Percentiles rank a stretch among this genome's conserved stretches.
phyloP scores from a whole-genome alignment of 2,797 vertebrate species.

The Urophycis tenuis region DNA sequence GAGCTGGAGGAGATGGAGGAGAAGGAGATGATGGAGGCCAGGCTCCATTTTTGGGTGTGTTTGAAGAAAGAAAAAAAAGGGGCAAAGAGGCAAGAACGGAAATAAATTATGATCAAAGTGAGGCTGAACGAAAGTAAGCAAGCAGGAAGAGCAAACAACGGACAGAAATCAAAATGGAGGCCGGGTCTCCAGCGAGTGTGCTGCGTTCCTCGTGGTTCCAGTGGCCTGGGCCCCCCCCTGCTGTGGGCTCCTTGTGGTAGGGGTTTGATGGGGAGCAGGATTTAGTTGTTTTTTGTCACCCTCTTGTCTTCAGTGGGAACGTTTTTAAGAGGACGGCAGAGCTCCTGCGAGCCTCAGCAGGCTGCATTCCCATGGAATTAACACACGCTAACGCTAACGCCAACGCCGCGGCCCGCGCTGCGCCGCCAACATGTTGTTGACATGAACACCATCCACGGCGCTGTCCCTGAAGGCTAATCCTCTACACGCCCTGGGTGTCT shows the following conservation, averaged over 20 bases:
- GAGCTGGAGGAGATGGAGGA: too few relatives aligned
- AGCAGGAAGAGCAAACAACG: neutral
- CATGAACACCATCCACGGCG: too few relatives aligned
- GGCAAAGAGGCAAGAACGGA: neutral
- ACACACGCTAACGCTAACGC: neutral
- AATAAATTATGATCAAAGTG: neutral
- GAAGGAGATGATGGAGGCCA: neutral
- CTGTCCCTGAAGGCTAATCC: too few relatives aligned
- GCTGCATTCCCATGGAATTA: conserved; percentile 21
- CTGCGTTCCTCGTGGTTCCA: too few relatives aligned
- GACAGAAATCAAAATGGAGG: too few relatives aligned
- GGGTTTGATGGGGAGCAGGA: neutral
- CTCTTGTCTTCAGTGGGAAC: conserved; percentile 21
- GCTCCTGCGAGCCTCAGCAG: conserved; percentile 1
- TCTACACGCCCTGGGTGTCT: too few relatives aligned
- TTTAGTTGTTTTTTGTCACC: conserved; percentile 13
- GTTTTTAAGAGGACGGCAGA: neutral
- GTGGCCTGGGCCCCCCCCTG: too few relatives aligned
- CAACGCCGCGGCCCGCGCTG: too few relatives aligned
- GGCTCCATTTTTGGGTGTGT: conserved; percentile 1
- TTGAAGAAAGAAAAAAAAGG: neutral
- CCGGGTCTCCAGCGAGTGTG: too few relatives aligned
- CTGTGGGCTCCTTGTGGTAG: neutral
- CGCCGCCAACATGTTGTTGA: too few relatives aligned
- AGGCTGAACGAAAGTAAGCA: neutral